Evolutionary conservation across 2,113 vertebrate species (phyloP).

Genomic region (Thamnophis sirtalis): DNA sequence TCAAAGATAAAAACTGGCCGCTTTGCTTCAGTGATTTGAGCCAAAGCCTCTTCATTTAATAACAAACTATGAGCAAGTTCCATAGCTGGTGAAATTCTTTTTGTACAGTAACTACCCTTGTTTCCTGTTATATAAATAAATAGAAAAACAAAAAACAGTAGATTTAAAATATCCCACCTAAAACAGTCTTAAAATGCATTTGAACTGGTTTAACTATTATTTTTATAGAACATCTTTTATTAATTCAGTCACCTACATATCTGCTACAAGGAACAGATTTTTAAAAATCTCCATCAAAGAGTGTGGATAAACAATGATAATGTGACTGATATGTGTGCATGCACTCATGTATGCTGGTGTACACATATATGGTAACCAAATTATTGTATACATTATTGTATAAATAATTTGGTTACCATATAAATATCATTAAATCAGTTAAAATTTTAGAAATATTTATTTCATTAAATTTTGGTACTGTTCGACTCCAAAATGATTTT

Average conservation of each 20-base stretch:
- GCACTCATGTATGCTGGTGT: neutral
- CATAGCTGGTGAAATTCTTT: slow-evolving; percentile 68
- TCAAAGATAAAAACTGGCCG: slow-evolving; percentile 97
- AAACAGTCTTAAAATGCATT: neutral
- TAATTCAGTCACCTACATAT: neutral
- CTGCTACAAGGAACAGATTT: neutral
- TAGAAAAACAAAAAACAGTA: slow-evolving; percentile 3
- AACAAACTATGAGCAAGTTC: slow-evolving; percentile 97
- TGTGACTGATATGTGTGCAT: neutral
- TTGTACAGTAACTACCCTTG: slow-evolving; percentile 17
- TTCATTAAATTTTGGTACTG: neutral
- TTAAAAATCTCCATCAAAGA: neutral
- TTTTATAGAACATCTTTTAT: neutral
- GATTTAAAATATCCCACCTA: neutral
- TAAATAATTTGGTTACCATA: too few relatives aligned
- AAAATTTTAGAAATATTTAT: neutral
- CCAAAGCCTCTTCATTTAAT: slow-evolving; percentile 94
- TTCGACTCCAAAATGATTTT: neutral
- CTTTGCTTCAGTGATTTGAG: slow-evolving; percentile 96
- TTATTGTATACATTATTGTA: neutral
- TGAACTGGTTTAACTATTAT: neutral
- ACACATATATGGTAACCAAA: neutral
- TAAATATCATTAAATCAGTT: neutral
- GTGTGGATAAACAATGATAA: neutral
- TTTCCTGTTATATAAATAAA: slow-evolving; percentile 44